Conservation (phyloP, 2,113 vertebrate genomes). For the Leptobrachium ailaonicum region DNA sequence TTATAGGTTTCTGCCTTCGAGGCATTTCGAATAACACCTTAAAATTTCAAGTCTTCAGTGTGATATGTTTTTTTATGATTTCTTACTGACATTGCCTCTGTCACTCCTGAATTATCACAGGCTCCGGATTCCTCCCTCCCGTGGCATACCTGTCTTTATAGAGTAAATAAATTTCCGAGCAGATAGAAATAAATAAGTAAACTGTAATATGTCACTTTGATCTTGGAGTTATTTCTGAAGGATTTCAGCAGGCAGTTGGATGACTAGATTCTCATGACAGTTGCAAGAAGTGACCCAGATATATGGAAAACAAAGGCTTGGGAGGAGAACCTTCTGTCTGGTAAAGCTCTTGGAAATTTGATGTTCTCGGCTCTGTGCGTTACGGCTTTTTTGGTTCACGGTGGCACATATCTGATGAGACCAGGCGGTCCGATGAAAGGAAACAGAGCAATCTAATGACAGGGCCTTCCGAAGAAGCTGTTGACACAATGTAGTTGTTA, state of each 20-base stretch:
- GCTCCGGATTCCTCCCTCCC: slow-evolving; percentile 3
- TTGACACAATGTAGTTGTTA: no score
- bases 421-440: no score
- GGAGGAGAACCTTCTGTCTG: not conserved
- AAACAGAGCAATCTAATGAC: no score
- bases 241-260: not conserved
- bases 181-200: slow-evolving; percentile 46
- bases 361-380: not conserved
- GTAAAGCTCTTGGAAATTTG: not conserved
- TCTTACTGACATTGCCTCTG: slow-evolving; percentile 23
- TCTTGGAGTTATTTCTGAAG: slow-evolving; percentile 24
- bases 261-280: not conserved
- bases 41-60: slow-evolving; percentile 23
- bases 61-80: slow-evolving; percentile 20
- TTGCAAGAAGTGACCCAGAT: slow-evolving; percentile 36
- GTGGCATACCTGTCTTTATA: slow-evolving; percentile 1
- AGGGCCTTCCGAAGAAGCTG: no score
- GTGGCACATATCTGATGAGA: no score
- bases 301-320: not conserved
- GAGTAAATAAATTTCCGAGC: slow-evolving; percentile 25
- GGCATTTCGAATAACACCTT: slow-evolving; percentile 37
- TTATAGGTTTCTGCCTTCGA: slow-evolving; percentile 27
- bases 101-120: slow-evolving; percentile 22
- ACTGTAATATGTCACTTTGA: slow-evolving; percentile 35
- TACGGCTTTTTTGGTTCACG: no score